These are phyloP conservation scores for Zophobas atratus DNA, from an alignment of 1,140 invertebrate species.

Conservation along the genomic window DNA sequence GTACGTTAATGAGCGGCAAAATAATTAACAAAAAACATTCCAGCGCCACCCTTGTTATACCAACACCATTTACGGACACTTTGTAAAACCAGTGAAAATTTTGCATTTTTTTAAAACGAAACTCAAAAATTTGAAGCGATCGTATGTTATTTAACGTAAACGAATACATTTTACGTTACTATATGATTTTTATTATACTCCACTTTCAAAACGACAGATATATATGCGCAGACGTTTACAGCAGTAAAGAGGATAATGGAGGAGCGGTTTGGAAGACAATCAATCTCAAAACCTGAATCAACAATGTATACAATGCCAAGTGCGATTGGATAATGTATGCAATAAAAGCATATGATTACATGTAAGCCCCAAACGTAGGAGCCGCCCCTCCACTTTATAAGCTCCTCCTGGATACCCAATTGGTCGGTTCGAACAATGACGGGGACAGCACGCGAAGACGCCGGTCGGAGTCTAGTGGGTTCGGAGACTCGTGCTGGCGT, in stretches of 20 bases:
- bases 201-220: background rate
- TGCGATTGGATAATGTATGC: conserved; percentile 66
- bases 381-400: conserved; percentile 62
- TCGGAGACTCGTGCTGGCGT: conserved; percentile 46
- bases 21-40: too few species aligned
- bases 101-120: too few species aligned
- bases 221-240: background rate
- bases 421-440: conserved; percentile 48
- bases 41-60: too few species aligned
- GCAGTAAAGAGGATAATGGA: conserved; percentile 17
- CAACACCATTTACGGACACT: too few species aligned
- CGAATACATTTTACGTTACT: background rate
- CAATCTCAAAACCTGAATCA: conserved; percentile 47
- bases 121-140: too few species aligned
- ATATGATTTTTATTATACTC: background rate
- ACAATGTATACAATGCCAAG: conserved; percentile 59
- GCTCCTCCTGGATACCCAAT: conserved; percentile 63
- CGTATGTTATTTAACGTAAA: too few species aligned
- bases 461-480: conserved; percentile 41
- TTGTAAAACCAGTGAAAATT: too few species aligned
- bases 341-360: conserved; percentile 67
- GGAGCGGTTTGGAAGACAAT: conserved; percentile 34
- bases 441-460: conserved; percentile 44
- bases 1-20: too few species aligned
- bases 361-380: conserved; percentile 53